Evolutionary conservation across 1,140 invertebrate species (phyloP), one percentile per base, ranked within the genome.

Genomic region (Neuroterus valhalla): DNA sequence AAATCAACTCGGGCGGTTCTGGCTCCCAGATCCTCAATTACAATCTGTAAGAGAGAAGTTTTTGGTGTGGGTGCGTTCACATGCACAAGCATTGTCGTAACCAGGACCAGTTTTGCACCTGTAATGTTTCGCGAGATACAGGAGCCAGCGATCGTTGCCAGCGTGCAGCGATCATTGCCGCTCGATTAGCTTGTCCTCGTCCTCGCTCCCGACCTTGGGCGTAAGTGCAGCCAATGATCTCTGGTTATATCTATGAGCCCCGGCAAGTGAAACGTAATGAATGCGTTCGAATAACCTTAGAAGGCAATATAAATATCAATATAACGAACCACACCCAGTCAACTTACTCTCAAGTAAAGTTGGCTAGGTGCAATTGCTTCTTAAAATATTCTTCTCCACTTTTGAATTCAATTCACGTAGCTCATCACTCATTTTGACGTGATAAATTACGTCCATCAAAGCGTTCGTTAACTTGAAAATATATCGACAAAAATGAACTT

Each of bases 141-240:
- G 76, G 72, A 78, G 79, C 76, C 31, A 38, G 62, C 42, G 74
- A 74, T 80, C 66, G 69, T 72, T 55, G 21, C 52, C 19, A 21
- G 52, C 31, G 31, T 55, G 52, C 52, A 78, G 74, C 66, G 77
- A 81, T 81, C 77, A 78, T 81, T 78, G 72, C 74, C 72, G 73
- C 79, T 76, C 72, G 75, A 80, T 80, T 80, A 76, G 76, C 72
- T 78, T 76, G 76, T 78, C 74, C 78, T 76, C 74, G 72, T 74
- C 67, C 72, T 74, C 67, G 79, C 69, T 68, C 19, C 17, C 67
- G 71, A 69, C 78, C 74, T 76, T 80, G 76, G 76, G 74, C 72
- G 72, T 55, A 62, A 45, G 21, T 42, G 45, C 43, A 77, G 67
- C 66, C 68, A 50, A 66, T 42, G 72, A 71, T 75, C 74, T 70